A percentile compares a stretch with the other conserved stretches of the same genome.
Evolutionary conservation across 1,140 invertebrate genomes (phyloP).

Genomic region (Agrypnia vestita): DNA sequence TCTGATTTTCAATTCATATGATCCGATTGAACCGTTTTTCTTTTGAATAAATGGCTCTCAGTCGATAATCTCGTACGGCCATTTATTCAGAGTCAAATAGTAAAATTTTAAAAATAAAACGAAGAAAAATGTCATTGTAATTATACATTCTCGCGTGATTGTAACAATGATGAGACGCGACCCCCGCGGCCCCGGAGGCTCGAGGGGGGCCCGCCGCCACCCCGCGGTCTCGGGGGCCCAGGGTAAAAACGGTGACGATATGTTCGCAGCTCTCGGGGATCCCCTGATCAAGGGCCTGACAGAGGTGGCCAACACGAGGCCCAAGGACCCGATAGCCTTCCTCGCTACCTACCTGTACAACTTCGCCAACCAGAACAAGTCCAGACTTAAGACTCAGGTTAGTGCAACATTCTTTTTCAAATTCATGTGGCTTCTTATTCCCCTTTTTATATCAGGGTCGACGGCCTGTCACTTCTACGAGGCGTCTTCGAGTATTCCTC

Average conservation of each 20-base stretch:
- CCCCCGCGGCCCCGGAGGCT: too few species aligned
- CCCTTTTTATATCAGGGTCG: neutral
- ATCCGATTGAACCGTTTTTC: too few species aligned
- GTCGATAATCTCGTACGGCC: too few species aligned
- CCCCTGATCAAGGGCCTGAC: constrained; percentile 89
- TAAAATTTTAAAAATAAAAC: too few species aligned
- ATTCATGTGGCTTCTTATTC: neutral
- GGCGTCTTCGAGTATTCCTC: too few species aligned
- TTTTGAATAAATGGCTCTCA: too few species aligned
- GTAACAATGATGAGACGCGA: too few species aligned
- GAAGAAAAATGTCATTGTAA: neutral
- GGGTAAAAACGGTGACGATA: constrained; percentile 61
- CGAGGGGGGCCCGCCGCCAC: too few species aligned
- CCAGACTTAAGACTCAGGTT: constrained; percentile 54
- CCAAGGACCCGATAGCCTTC: constrained; percentile 87
- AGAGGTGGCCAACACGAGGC: constrained; percentile 86
- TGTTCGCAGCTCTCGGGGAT: constrained; percentile 84
- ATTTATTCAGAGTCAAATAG: too few species aligned
- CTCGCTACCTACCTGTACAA: constrained; percentile 87
- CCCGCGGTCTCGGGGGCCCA: neutral
- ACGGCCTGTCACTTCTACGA: neutral
- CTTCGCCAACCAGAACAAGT: constrained; percentile 75
- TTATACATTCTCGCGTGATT: neutral
- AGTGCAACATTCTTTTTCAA: neutral
- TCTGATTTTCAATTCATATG: too few species aligned